Conservation (phyloP, 2,113 vertebrate genomes). For the Lamprologus sp. region DNA sequence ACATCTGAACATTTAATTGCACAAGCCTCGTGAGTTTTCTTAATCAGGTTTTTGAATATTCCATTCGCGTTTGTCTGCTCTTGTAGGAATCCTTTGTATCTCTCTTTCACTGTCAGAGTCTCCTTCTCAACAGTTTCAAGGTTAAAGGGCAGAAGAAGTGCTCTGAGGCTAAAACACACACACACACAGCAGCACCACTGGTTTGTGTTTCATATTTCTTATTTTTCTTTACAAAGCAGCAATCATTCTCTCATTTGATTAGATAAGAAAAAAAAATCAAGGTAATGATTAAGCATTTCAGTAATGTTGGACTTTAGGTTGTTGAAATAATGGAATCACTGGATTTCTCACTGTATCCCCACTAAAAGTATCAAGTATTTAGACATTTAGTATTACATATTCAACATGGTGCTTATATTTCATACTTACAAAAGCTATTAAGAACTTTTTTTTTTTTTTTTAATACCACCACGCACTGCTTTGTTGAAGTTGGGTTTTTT, state of each 20-base stretch:
- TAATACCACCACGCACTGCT: no score
- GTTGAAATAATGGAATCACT: not conserved
- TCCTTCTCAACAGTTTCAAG: not conserved
- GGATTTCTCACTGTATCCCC: not conserved
- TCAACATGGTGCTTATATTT: not conserved
- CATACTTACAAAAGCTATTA: not conserved
- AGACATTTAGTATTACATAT: not conserved
- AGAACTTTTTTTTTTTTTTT: not conserved
- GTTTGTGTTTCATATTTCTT: not conserved
- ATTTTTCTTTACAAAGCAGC: not conserved
- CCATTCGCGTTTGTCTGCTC: not conserved
- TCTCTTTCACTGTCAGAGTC: not conserved
- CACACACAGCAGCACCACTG: not conserved
- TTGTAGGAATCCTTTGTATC: not conserved
- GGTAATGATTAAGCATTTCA: not conserved
- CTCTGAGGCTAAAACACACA: not conserved
- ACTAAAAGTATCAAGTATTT: not conserved
- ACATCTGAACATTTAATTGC: not conserved
- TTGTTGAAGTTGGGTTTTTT: no score
- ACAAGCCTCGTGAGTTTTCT: not conserved
- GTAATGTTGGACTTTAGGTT: not conserved
- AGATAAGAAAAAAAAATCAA: not conserved
- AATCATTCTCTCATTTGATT: not conserved
- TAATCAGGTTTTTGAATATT: not conserved
- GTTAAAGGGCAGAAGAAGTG: not conserved